Evolutionary conservation across 2,797 vertebrate genomes (phyloP).

Genomic region (Dromococcyx pavoninus): DNA sequence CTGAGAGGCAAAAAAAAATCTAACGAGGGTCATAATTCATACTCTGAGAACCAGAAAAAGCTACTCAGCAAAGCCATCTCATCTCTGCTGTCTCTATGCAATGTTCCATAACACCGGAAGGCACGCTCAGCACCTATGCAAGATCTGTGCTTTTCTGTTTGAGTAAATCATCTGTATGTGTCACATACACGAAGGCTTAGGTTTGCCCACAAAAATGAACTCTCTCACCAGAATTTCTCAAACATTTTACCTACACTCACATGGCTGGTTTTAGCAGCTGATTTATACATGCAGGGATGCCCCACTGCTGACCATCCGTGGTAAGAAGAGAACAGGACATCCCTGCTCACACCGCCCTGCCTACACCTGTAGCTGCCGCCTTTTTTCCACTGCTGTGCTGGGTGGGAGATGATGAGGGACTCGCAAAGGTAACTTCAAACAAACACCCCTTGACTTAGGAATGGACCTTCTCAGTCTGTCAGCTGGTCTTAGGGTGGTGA

Average conservation of each 20-base stretch:
- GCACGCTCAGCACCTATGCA: not conserved
- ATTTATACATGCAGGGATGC: not conserved
- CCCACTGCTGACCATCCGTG: not conserved
- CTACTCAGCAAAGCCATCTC: not conserved
- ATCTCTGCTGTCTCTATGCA: not conserved
- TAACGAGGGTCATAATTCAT: not conserved
- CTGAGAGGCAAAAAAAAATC: not conserved
- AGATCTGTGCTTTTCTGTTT: not conserved
- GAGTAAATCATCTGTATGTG: not conserved
- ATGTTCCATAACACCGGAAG: not conserved
- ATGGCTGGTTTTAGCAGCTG: not conserved
- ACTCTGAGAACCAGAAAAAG: not conserved
- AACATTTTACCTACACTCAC: not conserved
- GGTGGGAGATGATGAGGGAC: not conserved
- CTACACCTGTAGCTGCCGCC: not conserved
- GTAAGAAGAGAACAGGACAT: not conserved
- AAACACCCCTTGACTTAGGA: not conserved
- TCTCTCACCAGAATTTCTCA: not conserved
- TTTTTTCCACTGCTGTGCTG: fast-evolving
- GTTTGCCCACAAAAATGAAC: not conserved
- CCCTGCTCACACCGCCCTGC: not conserved
- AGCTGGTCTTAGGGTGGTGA: not conserved
- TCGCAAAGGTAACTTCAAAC: not conserved
- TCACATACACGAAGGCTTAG: not conserved
- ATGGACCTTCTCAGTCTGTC: not conserved